Evolutionary conservation across 2,113 vertebrate species (phyloP).

Genomic region (Cinclus cinclus): DNA sequence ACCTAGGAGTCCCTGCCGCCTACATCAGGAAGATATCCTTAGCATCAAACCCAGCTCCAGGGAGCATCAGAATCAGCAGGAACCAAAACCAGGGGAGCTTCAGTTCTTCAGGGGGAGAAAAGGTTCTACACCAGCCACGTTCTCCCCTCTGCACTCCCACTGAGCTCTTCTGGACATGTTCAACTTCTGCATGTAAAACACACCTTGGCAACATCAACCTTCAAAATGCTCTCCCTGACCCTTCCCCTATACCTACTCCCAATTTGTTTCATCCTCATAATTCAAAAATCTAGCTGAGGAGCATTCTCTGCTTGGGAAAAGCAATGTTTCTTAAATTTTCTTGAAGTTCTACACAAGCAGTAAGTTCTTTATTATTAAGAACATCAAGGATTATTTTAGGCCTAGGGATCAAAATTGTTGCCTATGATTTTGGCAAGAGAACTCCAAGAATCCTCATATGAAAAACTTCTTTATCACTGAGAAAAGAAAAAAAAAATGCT

Average conservation of each 20-base stretch:
- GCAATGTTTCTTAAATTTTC: neutral
- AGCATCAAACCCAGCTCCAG: neutral
- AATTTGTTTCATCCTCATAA: neutral
- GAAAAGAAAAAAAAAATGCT: too few species aligned
- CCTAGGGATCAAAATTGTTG: neutral
- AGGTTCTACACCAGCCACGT: neutral
- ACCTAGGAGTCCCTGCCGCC: neutral
- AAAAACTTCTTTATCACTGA: neutral
- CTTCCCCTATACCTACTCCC: neutral
- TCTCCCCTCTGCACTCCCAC: neutral
- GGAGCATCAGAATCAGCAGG: neutral
- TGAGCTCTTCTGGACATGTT: neutral
- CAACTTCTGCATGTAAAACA: neutral
- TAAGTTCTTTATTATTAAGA: neutral
- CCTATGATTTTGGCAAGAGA: neutral
- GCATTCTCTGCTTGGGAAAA: neutral
- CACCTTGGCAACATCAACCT: neutral
- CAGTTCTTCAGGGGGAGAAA: neutral
- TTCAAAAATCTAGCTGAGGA: neutral
- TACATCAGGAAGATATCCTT: accelerated
- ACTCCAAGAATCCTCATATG: neutral
- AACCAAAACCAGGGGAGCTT: neutral
- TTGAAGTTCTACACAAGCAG: neutral
- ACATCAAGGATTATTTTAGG: neutral
- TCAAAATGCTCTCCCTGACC: neutral